Base-by-base conservation (phyloP, 2,888 invertebrate genomes). In the Corythucha ciliata region DNA sequence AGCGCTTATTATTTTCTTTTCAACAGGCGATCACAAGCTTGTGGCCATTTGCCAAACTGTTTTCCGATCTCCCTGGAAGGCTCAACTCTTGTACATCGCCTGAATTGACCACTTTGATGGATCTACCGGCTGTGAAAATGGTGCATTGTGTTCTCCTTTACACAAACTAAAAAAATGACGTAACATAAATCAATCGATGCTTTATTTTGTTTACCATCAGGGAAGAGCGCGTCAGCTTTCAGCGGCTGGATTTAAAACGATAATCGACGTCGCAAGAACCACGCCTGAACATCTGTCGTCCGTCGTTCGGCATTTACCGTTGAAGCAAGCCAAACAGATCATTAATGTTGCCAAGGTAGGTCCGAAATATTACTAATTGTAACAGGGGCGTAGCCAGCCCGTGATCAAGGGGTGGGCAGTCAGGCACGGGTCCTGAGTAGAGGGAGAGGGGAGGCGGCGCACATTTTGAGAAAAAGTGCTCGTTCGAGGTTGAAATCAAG, bases 301-400 rank as follows among this genome's bases (percentile, higher is more conserved):
- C 14, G 67, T 71, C 36, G 73, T 94, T 6, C 76, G 82, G 52
- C 82, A 84, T 65, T 73, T 92, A 68, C 76, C 82, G 1, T 67
- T 71, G n/a, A 78, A 75, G 61, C 75, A 80, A 10, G 91, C 91
- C 2, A 74, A 72, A 42, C 86, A 88, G 67, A 81, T 96, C 47
- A 77, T 93, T 57, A 81, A 87, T 50, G 83, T 90, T 24, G 89
- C 96, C 0, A 84, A 90, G 77, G 88, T 87, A n/a, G n/a, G n/a
- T n/a, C n/a, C n/a, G n/a, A n/a, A n/a, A n/a, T n/a, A n/a, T n/a
- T n/a, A n/a, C n/a, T n/a, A n/a, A n/a, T n/a, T n/a, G n/a, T n/a
- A n/a, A n/a, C n/a, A n/a, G n/a, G n/a, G n/a, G n/a, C n/a, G n/a
- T n/a, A n/a, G n/a, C n/a, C n/a, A n/a, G n/a, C n/a, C n/a, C n/a